Base-by-base conservation (phyloP, 2,888 invertebrate species). In the Hydrotaea diabolus region DNA sequence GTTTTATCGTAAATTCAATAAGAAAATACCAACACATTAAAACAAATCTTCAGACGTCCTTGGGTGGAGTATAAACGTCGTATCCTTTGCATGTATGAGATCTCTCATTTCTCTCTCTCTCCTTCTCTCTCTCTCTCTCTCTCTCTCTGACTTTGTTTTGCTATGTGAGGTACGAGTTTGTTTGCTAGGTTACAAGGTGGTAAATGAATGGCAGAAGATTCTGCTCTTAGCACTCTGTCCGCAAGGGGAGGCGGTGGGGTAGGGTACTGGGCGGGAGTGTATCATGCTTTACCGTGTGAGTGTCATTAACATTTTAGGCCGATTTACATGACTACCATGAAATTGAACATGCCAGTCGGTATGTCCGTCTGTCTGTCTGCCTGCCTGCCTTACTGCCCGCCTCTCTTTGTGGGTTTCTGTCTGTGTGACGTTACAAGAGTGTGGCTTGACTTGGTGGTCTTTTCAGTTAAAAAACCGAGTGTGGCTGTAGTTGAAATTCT, bases 371-470 rank as follows among this genome's bases (percentile, higher is more conserved):
- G n/a, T n/a, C n/a, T n/a, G n/a, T n/a, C n/a, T n/a, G n/a, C n/a
- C n/a, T n/a, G n/a, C 19, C 23, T 43, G 23, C 23, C 17, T 53
- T 3, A 5, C 46, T 15, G 53, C 53, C 17, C 8, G 17, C 2
- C 2, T 53, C 17, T 53, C 17, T 8, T 15, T 53, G 53, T 2
- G 3, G n/a, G n/a, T 5, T 11, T 46, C 2, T 46, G 11, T 46
- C 2, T 46, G 15, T 46, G 11, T 46, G 53, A 31, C 17, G 53
- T 53, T 53, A 53, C 53, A 53, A 17, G 53, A 53, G 49, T 78
- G 73, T 36, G 82, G 74, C 69, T 78, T 82, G 73, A 78, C 82
- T 77, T 78, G 39, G 62, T n/a, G 39, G 59, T 59, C 8, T 39
- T 69, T 78, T 36, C 64, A 66, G 15, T 19, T 64, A 17, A 49